Evolutionary conservation across 2,113 vertebrate genomes (phyloP), one percentile per base, ranked within the genome.

Genomic region (Phalacrocorax brasilianus): DNA sequence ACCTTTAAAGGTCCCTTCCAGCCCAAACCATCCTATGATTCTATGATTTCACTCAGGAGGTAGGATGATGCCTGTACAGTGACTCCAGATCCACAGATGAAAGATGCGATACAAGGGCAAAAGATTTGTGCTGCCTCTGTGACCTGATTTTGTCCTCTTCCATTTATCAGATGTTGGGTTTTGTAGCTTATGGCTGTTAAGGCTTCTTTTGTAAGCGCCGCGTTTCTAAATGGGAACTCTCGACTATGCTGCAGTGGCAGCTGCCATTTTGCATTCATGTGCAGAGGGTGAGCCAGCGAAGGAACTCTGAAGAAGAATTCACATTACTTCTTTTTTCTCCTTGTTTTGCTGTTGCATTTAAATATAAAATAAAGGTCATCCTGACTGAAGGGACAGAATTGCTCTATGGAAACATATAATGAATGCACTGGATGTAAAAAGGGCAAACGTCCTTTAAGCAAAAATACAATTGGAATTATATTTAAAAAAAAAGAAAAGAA

Each of bases 81-180:
- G 63, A 65, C 70, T 95, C 14, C 11, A 85, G 66, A 85, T 42
- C 35, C 63, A 28, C 7, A 6, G 68, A 90, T 27, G 26, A 88
- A 91, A 94, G 78, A 71, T 22, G 24, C 0, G 0, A 58, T 50
- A 50, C 50, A 58, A 96, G 61, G 67, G 89, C 81, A 95, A 91
- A 93, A 85, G 33, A 94, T 22, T 79, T 0, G 1, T 0, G 0
- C 87, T 89, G 84, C 67, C 82, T 91, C 67, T 47, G 3, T 89
- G 96, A 97, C 97, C 94, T 79, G 70, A 96, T 97, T 97, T 97
- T 97, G 94, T 96, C 97, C 95, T 95, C 89, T 96, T 67, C 71
- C 47, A 97, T 97, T 97, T 95, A 91, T 97, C 94, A 93, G 77
- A 91, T 30, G 53, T 58, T 89, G 80, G 45, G 53, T 28, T 95